Base-by-base conservation (phyloP, 2,797 vertebrate species). In the Salarias fasciatus region DNA sequence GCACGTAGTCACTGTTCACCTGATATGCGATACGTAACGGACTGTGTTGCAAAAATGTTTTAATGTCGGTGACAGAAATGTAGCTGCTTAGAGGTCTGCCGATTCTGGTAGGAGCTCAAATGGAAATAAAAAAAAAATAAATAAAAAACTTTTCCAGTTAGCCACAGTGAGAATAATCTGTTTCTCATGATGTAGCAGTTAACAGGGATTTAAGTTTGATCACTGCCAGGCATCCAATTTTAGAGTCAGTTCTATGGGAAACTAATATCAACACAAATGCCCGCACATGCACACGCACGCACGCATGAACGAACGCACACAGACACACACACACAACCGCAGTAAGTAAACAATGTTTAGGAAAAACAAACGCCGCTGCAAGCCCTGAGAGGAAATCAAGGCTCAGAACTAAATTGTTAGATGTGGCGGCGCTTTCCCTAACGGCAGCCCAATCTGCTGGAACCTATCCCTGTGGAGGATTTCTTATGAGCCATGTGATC, bases 361-460 rank as follows among this genome's bases (percentile, higher is more conserved):
- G 46, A 69, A 86, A 90, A 91, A 90, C 84, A 89, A 92, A 91
- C 83, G 84, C 60, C 67, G 58, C 61, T 36, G 13, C 59, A 38
- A 67, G 78, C 80, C 74, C 62, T 36, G 59, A 63, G 84, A 83
- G 83, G 77, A 88, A 86, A 83, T 83, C 14, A 48, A 81, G 77
- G 85, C 84, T 89, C 70, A 84, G 68, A 78, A 80, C 71, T 90
- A 84, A 87, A 89, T 87, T 86, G 82, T 84, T 82, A 87, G 86
- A 90, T 89, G 84, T 79, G 69, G 73, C 13, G 44, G 60, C 12
- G 55, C 76, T 74, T 85, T 87, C 72, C 86, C 83, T 75, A 80
- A 88, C 69, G 69, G 83, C 85, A 63, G 78, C 62, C 79, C 86
- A 85, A 87, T 89, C 87, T 88, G 88, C 84, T 82, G 79, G 71